Conservation (phyloP, 2,888 invertebrate species). For the Euplexia lucipara region DNA sequence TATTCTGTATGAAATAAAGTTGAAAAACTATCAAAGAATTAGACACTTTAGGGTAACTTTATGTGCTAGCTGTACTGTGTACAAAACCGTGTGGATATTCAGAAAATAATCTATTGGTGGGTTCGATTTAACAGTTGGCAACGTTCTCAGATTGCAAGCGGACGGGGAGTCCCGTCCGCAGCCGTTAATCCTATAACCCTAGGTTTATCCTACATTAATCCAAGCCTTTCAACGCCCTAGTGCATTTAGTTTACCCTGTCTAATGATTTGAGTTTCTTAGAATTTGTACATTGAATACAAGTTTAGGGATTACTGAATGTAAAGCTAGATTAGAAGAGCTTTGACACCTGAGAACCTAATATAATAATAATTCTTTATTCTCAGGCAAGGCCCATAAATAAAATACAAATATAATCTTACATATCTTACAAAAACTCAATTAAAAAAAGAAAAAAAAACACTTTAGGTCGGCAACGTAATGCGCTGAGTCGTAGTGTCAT, state of each 20-base stretch:
- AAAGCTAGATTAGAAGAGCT: neutral
- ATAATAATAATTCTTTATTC: too few species aligned
- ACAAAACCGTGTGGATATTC: too few species aligned
- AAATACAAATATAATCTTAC: too few species aligned
- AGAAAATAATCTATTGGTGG: neutral
- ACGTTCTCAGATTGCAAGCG: constrained; percentile 30
- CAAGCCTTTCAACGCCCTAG: constrained; percentile 49
- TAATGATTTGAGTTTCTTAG: constrained; percentile 14
- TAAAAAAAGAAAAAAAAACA: too few species aligned
- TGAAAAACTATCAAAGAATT: too few species aligned
- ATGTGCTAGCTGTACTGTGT: too few species aligned
- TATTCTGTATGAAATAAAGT: too few species aligned
- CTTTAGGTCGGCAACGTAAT: too few species aligned
- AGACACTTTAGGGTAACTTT: too few species aligned
- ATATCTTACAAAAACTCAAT: too few species aligned
- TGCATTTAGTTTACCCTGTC: neutral
- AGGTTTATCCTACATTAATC: constrained; percentile 51
- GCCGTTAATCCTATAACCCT: constrained; percentile 60
- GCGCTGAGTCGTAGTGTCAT: too few species aligned
- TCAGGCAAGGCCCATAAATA: too few species aligned
- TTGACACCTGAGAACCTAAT: neutral
- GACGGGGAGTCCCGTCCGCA: constrained; percentile 37
- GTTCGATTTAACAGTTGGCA: constrained; percentile 9
- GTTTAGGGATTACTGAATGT: neutral
- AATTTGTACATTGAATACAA: neutral